A percentile compares a stretch with the other conserved stretches of the same genome.
Evolutionary conservation across 2,888 invertebrate genomes (phyloP).

Genomic region (Thalpophila matura): DNA sequence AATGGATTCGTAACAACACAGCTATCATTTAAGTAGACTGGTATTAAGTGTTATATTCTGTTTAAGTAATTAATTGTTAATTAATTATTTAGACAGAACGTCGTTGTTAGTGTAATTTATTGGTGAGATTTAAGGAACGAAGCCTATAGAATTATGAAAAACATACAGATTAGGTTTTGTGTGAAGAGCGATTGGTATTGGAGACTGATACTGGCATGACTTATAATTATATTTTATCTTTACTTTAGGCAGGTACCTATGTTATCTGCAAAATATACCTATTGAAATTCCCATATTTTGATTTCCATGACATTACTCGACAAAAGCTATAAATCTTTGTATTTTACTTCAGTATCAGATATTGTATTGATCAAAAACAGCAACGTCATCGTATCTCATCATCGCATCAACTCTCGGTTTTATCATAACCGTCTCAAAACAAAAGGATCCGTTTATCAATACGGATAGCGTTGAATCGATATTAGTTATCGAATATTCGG

Average conservation of each 20-base stretch:
- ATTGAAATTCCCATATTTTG: neutral
- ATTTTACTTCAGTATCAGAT: constrained; percentile 6
- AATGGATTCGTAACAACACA: constrained; percentile 35
- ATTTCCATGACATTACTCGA: constrained; percentile 8
- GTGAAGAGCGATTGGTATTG: neutral
- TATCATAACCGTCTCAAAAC: constrained; percentile 11
- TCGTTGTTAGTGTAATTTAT: neutral
- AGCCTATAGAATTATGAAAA: neutral
- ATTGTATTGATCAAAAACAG: constrained; percentile 9
- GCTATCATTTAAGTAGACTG: constrained; percentile 20
- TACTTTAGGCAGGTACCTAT: neutral
- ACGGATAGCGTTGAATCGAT: constrained; percentile 31
- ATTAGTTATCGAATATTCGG: constrained; percentile 35
- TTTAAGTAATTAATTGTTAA: constrained; percentile 38
- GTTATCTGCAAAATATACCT: neutral
- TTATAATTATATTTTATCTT: neutral
- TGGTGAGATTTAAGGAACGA: neutral
- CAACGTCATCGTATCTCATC: neutral
- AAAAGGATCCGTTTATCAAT: constrained; percentile 24
- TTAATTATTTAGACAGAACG: constrained; percentile 13
- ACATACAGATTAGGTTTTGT: neutral
- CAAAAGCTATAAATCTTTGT: constrained; percentile 18
- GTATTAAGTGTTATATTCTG: constrained; percentile 25
- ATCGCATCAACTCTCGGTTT: constrained; percentile 15
- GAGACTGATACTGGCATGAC: neutral